Conservation (phyloP, 2,888 invertebrate species). For the Syrphus vitripennis region DNA sequence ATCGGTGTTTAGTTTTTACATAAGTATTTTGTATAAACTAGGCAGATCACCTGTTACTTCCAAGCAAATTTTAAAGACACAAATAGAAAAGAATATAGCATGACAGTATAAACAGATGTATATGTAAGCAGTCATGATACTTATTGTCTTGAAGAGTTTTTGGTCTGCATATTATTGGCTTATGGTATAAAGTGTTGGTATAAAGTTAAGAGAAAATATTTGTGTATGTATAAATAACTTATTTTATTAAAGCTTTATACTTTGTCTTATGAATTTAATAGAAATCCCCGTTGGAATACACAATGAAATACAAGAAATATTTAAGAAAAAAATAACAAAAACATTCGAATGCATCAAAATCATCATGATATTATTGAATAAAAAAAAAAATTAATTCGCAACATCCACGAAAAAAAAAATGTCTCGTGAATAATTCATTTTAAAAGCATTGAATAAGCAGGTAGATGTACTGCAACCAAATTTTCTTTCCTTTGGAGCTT, state of each 20-base stretch:
- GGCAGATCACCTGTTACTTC: constrained; percentile 82
- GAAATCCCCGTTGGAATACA: not conserved
- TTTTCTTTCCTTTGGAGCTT: too few relatives aligned
- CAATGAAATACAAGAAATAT: too few relatives aligned
- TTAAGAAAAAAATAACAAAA: too few relatives aligned
- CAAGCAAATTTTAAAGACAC: constrained; percentile 10
- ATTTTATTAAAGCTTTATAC: not conserved
- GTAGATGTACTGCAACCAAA: too few relatives aligned
- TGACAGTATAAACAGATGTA: not conserved
- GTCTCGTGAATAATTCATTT: too few relatives aligned
- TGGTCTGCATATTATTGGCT: too few relatives aligned
- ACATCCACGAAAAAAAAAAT: too few relatives aligned
- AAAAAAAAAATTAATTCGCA: too few relatives aligned
- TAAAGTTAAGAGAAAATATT: not conserved
- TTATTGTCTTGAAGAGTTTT: not conserved
- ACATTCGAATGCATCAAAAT: too few relatives aligned
- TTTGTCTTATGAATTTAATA: too few relatives aligned
- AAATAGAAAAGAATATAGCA: not conserved
- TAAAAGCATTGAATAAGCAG: too few relatives aligned
- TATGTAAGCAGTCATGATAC: not conserved
- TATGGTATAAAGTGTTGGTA: not conserved
- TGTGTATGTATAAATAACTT: not conserved
- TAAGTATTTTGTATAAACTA: constrained; percentile 76
- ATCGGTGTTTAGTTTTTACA: constrained; percentile 75
- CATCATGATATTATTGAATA: too few relatives aligned